Conservation (phyloP, 2,888 invertebrate species). For the Bellardia pandia region DNA sequence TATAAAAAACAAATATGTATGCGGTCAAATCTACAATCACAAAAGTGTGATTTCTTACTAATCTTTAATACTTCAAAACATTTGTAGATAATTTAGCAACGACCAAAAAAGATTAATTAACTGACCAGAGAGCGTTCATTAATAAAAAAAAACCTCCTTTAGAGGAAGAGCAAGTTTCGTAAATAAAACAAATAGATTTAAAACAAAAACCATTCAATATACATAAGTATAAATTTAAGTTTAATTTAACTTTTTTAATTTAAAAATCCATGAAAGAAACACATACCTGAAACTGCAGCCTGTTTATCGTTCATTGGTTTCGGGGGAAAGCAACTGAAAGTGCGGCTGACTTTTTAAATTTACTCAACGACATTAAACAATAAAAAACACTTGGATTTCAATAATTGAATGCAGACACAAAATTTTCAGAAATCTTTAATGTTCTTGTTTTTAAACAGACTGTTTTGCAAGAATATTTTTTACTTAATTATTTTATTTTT, state of each 20-base stretch:
- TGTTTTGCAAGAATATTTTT: background rate
- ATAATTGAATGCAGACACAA: background rate
- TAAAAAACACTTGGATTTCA: conserved; percentile 48
- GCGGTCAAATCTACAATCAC: background rate
- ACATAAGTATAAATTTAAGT: too few relatives aligned
- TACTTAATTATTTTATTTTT: conserved; percentile 28
- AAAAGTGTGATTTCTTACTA: background rate
- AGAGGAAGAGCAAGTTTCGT: background rate
- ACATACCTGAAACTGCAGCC: conserved; percentile 56
- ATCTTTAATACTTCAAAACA: background rate
- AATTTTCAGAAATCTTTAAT: background rate
- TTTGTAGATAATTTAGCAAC: conserved; percentile 2
- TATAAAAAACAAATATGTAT: background rate
- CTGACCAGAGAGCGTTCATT: background rate
- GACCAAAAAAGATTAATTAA: background rate
- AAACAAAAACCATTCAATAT: background rate
- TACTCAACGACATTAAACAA: conserved; percentile 53
- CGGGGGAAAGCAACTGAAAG: conserved; percentile 39
- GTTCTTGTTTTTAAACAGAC: background rate
- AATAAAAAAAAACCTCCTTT: background rate
- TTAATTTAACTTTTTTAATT: background rate
- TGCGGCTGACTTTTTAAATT: conserved; percentile 45
- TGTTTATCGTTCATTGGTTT: conserved; percentile 66
- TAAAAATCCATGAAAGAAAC: conserved; percentile 14
- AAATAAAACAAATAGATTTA: background rate